Conservation (phyloP, 2,888 invertebrate genomes). For the Drosophila nr. fundita region DNA sequence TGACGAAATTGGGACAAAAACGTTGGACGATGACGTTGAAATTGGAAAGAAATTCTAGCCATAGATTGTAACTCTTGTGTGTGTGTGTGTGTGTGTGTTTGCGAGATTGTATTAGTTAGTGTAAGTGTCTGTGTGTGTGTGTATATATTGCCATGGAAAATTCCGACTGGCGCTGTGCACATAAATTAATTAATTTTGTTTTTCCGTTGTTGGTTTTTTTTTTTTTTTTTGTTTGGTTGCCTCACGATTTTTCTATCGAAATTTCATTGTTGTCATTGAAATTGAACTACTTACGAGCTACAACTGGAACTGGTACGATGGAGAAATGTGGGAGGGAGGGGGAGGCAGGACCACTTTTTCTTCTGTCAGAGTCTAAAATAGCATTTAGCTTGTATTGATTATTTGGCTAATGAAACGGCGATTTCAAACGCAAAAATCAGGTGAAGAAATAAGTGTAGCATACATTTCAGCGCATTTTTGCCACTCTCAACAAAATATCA, state of each 20-base stretch:
- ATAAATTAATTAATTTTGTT: conserved; percentile 79
- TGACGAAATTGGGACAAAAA: conserved; percentile 63
- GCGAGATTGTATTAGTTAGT: conserved; percentile 10
- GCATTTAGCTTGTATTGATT: conserved; percentile 60
- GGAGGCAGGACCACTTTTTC: conserved; percentile 9
- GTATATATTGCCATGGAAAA: conserved; percentile 75
- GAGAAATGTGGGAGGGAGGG: neutral
- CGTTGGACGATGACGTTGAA: conserved; percentile 75
- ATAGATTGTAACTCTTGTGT: conserved; percentile 58
- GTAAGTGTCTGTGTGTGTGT: conserved; percentile 6
- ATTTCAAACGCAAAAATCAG: conserved; percentile 27
- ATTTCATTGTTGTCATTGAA: conserved; percentile 74
- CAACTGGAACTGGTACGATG: conserved; percentile 13
- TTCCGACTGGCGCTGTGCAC: conserved; percentile 66
- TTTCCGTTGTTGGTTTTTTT: conserved; percentile 44
- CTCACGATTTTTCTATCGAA: conserved; percentile 56
- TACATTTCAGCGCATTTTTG: conserved; percentile 43
- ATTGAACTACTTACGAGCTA: conserved; percentile 51
- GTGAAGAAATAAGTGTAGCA: conserved; percentile 47
- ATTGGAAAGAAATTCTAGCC: conserved; percentile 77
- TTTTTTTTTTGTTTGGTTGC: conserved; percentile 10
- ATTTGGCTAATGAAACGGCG: conserved; percentile 44
- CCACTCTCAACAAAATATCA: neutral
- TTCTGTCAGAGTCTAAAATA: conserved; percentile 53
- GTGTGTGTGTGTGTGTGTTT: conserved; percentile 20